Conservation (phyloP, 2,888 invertebrate species). For the Capitulum mitella region DNA sequence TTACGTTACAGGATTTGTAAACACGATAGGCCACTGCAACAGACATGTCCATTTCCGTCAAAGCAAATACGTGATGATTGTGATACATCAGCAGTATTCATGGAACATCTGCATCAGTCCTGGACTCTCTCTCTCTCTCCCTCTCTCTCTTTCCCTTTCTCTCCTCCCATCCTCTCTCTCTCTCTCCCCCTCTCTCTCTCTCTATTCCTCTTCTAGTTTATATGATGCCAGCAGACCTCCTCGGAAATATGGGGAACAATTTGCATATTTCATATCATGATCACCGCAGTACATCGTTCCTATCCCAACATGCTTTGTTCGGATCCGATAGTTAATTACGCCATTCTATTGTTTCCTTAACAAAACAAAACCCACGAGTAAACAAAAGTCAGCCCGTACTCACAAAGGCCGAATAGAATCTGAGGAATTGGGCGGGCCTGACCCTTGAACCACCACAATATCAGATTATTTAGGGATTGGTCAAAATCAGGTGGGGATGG, state of each 20-base stretch:
- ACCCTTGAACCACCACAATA: neutral
- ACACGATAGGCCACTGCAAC: no score
- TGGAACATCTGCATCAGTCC: no score
- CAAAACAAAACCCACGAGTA: neutral
- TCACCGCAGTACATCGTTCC: neutral
- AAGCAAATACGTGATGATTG: no score
- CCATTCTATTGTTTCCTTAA: neutral
- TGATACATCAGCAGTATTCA: no score
- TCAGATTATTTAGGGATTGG: slow-evolving; percentile 18
- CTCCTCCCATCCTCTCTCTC: no score
- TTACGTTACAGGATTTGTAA: no score
- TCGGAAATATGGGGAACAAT: neutral
- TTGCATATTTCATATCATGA: slow-evolving; percentile 9
- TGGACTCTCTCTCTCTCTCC: no score
- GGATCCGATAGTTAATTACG: slow-evolving; percentile 1
- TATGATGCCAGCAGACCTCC: neutral
- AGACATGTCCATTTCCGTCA: no score
- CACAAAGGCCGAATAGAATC: slow-evolving; percentile 11
- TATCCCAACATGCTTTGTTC: slow-evolving; percentile 1
- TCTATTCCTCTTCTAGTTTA: no score
- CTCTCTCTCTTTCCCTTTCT: no score
- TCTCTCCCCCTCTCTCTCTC: no score
- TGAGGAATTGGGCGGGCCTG: neutral
- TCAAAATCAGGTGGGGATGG: no score
- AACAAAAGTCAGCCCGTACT: neutral